Base-by-base conservation (phyloP, 2,113 vertebrate genomes). In the Ailurus styani region DNA sequence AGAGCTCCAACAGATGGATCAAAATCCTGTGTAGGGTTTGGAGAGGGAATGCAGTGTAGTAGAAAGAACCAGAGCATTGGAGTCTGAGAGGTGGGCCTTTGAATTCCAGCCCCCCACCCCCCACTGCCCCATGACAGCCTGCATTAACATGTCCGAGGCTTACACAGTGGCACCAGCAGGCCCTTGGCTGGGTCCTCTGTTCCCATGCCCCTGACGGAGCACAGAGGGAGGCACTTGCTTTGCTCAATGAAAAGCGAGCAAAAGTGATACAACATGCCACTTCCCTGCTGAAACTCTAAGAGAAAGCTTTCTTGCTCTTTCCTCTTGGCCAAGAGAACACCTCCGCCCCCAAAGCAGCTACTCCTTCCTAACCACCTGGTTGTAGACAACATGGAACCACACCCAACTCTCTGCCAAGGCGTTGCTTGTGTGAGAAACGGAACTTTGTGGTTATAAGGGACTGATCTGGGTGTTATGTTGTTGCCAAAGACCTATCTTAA, bases 131-230 rank as follows among this genome's bases (percentile, higher is more conserved):
- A 10, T 0, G n/a, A 6, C 20, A 25, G 54, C 23, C 7, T 0
- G 40, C 21, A 7, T 3, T 14, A 18, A 9, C 34, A 5, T 2
- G 3, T 9, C 11, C 5, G 21, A 17, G 23, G 47, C 11, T 29
- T 11, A 2, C 2, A 1, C 0, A 18, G 47, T 0, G 0, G 52
- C 20, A 3, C 47, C 7, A 0, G 0, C 42, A 40, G 54, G 3
- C 0, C 8, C 34, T 72, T 6, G 3, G 4, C 4, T 31, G 47
- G 31, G 5, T 6, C 57, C 10, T 17, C 21, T 1, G 13, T 5
- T n/a, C 47, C n/a, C 40, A 40, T 7, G 14, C n/a, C 20, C 18
- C 27, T 7, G 15, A 50, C 13, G 29, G 0, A 1, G 8, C 12
- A 25, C 50, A 18, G 23, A 66, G 55, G 17, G 1, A 1, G 14